Conservation (phyloP, 2,113 vertebrate genomes). For the Galeopterus variegatus region DNA sequence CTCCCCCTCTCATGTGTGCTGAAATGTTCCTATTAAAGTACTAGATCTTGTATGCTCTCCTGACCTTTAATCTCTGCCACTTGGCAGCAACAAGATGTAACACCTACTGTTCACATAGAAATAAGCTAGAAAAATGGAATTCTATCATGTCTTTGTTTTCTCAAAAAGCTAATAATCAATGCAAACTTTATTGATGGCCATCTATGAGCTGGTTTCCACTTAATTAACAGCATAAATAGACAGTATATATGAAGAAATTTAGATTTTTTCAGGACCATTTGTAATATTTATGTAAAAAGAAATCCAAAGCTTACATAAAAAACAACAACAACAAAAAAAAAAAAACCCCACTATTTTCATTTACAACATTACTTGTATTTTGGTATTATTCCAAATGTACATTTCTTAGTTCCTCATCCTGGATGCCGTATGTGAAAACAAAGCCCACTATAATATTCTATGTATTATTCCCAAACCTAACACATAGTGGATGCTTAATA, state of each 20-base stretch:
- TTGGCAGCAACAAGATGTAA: constrained; percentile 62
- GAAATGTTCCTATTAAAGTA: constrained; percentile 3
- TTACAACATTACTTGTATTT: background rate
- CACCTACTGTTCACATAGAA: constrained; percentile 56
- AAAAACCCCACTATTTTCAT: background rate
- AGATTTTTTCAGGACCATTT: background rate
- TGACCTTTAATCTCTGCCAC: constrained; percentile 71
- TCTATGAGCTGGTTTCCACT: background rate
- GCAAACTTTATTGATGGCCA: background rate
- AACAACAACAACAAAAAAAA: background rate
- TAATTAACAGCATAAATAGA: background rate
- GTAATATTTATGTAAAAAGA: constrained; percentile 14
- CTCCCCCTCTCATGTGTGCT: background rate
- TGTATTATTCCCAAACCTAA: background rate
- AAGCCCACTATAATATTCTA: background rate
- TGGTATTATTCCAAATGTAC: background rate
- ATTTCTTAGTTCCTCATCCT: background rate
- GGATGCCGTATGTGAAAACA: background rate
- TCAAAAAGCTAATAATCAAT: constrained; percentile 45
- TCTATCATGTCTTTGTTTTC: constrained; percentile 18
- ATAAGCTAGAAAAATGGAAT: constrained; percentile 53
- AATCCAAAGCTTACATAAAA: background rate
- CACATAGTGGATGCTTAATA: background rate
- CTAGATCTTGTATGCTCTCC: background rate
- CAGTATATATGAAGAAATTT: background rate